Percentiles rank a stretch among this genome's conserved stretches.
Evolutionary conservation across 2,797 vertebrate species (phyloP).

Genomic region (Champsocephalus gunnari): DNA sequence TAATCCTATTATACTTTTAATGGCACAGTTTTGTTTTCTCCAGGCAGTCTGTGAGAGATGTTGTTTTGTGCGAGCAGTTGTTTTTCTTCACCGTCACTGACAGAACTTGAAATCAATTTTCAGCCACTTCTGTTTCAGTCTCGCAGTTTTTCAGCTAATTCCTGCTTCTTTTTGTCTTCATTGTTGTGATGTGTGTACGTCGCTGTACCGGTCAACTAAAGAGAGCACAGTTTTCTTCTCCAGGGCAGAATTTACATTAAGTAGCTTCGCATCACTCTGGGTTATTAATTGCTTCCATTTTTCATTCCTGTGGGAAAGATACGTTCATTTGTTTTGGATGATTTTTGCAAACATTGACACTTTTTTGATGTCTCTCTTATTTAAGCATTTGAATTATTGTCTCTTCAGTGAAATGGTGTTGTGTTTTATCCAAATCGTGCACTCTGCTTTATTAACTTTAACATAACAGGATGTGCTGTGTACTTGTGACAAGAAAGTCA

Average conservation of each 20-base stretch:
- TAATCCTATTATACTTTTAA: conserved; percentile 90
- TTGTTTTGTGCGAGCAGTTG: conserved; percentile 53
- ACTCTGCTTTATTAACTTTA: conserved; percentile 57
- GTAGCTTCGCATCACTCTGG: conserved; percentile 76
- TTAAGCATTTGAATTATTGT: conserved; percentile 57
- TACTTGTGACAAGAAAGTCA: conserved; percentile 61
- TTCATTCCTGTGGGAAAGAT: conserved; percentile 61
- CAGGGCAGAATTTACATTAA: conserved; percentile 79
- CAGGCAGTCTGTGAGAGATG: conserved; percentile 74
- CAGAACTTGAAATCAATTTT: conserved; percentile 86
- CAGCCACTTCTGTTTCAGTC: conserved; percentile 67
- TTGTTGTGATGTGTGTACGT: conserved; percentile 62
- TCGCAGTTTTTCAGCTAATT: conserved; percentile 54
- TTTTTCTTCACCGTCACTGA: conserved; percentile 69
- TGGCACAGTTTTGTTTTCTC: conserved; percentile 85
- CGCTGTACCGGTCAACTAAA: conserved; percentile 70
- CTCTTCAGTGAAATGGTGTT: conserved; percentile 53
- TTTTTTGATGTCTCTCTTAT: conserved; percentile 52
- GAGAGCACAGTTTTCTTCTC: conserved; percentile 39
- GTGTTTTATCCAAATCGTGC: conserved; percentile 42
- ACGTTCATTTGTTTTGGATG: conserved; percentile 58
- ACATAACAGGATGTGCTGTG: conserved; percentile 47
- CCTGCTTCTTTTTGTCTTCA: conserved; percentile 59
- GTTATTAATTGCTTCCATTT: conserved; percentile 69
- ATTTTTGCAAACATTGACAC: conserved; percentile 55